Base-by-base conservation (phyloP, 2,888 invertebrate genomes). In the Andrena marginata region DNA sequence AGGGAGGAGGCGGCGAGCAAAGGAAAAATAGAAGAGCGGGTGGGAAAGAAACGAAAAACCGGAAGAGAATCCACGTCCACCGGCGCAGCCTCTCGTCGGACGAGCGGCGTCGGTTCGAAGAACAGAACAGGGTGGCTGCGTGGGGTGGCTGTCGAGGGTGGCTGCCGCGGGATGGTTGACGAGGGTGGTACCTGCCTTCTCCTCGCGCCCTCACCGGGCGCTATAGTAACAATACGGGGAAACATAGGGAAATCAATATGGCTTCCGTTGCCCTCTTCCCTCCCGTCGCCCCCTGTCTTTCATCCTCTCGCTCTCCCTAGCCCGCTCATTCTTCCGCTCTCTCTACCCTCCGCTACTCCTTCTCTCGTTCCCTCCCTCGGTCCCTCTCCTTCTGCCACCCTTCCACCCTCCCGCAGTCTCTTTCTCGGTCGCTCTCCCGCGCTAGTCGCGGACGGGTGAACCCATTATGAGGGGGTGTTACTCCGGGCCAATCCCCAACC, bases 161-260 rank as follows among this genome's bases (percentile, higher is more conserved):
- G 85, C 31, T 74, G 77, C 54, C 73, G 74, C 60, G 80, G 79
- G 80, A 73, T 68, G 88, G 86, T 85, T 81, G 88, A 86, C 74
- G 84, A 84, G 90, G 89, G 90, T 88, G 90, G 89, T 88, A 89
- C 90, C 91, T 91, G 89, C 90, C 89, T 91, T 91, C 90, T 91
- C 90, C 91, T 91, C 91, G 92, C 91, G 91, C 92, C 91, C 91
- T 91, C 92, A 89, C 86, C 90, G 91, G 92, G 92, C 92, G 92
- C 93, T 94, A 93, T 93, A 94, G 93, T 94, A 93, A 93, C 94
- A 94, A 94, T 93, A 93, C 93, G 92, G 93, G 92, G 94, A 94
- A 94, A 94, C 94, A 94, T 94, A 94, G 94, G 94, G 94, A 94
- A 94, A 94, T 94, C 94, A 94, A 94, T 94, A 94, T 94, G 94